phyloP scores from a whole-genome alignment of 1,140 invertebrate genomes.

The Bombus confusus region DNA sequence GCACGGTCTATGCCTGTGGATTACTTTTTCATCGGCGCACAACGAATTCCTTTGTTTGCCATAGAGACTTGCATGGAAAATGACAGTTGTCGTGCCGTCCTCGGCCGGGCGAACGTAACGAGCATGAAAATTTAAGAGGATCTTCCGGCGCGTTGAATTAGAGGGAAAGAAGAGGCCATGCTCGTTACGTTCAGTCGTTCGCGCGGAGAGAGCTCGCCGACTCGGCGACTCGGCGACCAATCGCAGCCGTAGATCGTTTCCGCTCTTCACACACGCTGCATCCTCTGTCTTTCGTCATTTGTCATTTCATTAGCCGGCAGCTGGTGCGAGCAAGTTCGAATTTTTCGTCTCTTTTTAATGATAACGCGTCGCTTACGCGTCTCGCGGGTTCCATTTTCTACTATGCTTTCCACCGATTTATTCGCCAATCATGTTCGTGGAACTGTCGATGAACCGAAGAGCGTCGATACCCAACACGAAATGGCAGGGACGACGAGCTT shows the following conservation, averaged over 20 bases:
- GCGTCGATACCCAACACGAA: background rate
- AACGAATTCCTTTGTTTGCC: constrained; percentile 22
- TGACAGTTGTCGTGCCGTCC: constrained; percentile 11
- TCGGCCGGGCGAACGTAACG: constrained; percentile 8
- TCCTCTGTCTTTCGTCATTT: constrained; percentile 65
- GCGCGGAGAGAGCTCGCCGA: constrained; percentile 5
- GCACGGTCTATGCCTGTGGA: constrained; percentile 22
- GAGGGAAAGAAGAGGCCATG: background rate
- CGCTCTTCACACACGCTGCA: constrained; percentile 60
- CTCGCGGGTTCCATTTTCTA: background rate
- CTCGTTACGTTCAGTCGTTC: constrained; percentile 33
- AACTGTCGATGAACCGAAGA: constrained; percentile 1
- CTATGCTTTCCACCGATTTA: background rate
- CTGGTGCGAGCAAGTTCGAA: constrained; percentile 54
- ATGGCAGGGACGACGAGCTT: background rate
- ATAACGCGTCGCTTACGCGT: background rate
- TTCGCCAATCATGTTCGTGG: background rate
- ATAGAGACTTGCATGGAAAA: constrained; percentile 34
- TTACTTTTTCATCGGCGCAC: constrained; percentile 36
- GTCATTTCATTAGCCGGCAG: constrained; percentile 57
- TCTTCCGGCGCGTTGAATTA: constrained; percentile 6
- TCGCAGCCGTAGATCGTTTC: constrained; percentile 41
- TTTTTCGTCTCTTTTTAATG: background rate
- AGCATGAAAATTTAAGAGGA: constrained; percentile 16
- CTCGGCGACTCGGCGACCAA: constrained; percentile 18